A percentile compares a stretch with the other conserved stretches of the same genome.
Evolutionary conservation across 2,797 vertebrate genomes (phyloP).

Genomic region (Melanotaenia nigrans): DNA sequence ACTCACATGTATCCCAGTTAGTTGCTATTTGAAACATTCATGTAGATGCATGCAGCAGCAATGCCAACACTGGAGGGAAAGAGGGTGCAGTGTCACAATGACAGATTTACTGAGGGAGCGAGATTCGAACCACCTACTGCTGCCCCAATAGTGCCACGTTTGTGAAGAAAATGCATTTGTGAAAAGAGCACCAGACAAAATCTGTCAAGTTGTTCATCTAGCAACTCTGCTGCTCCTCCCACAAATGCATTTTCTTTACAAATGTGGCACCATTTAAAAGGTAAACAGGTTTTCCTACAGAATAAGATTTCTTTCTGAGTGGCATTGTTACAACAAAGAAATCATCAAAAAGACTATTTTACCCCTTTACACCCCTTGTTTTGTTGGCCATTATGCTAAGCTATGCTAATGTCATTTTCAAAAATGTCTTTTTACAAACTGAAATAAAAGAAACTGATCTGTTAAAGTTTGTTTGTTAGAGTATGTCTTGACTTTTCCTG

Average conservation of each 20-base stretch:
- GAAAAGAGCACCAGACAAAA: no score
- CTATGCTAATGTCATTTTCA: background rate
- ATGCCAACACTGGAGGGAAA: no score
- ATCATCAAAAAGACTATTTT: background rate
- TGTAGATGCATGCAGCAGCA: no score
- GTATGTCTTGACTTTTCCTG: constrained; percentile 8
- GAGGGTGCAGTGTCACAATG: no score
- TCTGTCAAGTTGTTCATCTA: background rate
- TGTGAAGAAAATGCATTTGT: background rate
- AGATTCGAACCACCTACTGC: no score
- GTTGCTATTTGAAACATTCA: no score
- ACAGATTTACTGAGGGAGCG: no score
- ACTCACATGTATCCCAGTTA: no score
- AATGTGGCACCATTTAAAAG: background rate
- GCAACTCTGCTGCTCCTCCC: background rate
- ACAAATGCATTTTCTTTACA: background rate
- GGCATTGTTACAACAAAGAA: background rate
- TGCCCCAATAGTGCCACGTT: background rate
- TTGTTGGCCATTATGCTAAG: background rate
- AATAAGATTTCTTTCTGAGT: background rate
- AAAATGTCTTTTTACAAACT: background rate
- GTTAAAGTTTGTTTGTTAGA: constrained; percentile 5
- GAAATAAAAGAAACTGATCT: background rate
- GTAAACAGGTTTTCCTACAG: background rate
- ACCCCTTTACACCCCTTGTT: background rate